Evolutionary conservation across 2,888 invertebrate genomes (phyloP), one percentile per base, ranked within the genome.

Genomic region (Chirona hameri): DNA sequence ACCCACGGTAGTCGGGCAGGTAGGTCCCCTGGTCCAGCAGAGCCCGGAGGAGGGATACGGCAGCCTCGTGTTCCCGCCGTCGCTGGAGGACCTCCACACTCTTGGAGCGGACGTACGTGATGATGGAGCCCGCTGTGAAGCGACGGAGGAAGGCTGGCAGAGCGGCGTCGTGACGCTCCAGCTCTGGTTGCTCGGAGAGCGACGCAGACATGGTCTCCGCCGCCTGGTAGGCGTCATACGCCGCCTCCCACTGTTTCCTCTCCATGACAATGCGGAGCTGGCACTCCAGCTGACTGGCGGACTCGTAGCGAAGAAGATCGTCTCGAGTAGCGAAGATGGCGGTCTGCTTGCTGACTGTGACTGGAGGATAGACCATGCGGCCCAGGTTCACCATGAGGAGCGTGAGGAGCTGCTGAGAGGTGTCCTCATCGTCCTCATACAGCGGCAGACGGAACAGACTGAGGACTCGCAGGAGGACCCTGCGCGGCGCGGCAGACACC

Each of bases 101-200:
- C 82, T 88, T 86, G 84, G 86, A 88, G 31, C 89, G 84, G 79
- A 88, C 86, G 69, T 90, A 87, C 3, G 87, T 86, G 82, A 89
- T 87, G 7, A 89, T 87, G 83, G 89, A 88, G 0, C 90, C 89
- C 0, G 91, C 90, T 0, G 92, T 91, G 87, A 89, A 93, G 52
- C 89, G 88, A 12, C 91, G 89, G 65, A 84, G 65, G 79, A 85
- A 84, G 27, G 81, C 76, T 15, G 85, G 85, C 39, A 85, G 82
- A 27, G 81, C 69, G 5, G 14, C 86, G 85, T 86, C 86, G 69
- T 85, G 84, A 0, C 82, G 46, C 46, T 83, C 83, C 39, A 81
- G 29, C 1, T 83, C 82, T 1, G 57, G 48, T 55, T 83, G 81
- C 2, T 65, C 55, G 27, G 52, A 21, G 27, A 83, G 81, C 18